Conservation (phyloP, 2,113 vertebrate species). For the Psittacula cyanocephala region DNA sequence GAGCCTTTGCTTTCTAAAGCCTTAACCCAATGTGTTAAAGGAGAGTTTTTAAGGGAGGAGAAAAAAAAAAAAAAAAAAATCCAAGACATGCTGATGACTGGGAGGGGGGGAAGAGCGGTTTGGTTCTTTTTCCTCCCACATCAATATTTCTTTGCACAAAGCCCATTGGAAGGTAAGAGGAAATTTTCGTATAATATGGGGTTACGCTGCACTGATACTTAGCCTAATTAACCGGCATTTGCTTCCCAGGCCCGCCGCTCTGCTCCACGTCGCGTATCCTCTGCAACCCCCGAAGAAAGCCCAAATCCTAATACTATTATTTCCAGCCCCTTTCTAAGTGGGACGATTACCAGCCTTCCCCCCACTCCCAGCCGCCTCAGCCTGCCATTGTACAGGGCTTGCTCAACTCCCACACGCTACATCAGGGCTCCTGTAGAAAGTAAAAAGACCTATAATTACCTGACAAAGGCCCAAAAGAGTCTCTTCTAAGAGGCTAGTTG, state of each 20-base stretch:
- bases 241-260: not conserved
- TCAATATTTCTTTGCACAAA: constrained; percentile 52
- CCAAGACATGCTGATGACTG: not conserved
- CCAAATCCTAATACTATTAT: constrained; percentile 46
- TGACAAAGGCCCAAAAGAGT: constrained; percentile 78
- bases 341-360: constrained; percentile 64
- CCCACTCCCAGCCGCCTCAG: constrained; percentile 47
- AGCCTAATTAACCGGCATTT: constrained; percentile 2
- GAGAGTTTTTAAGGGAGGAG: constrained; percentile 38
- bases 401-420: constrained; percentile 80
- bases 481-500: constrained; percentile 73
- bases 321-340: constrained; percentile 60
- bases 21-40: constrained; percentile 47
- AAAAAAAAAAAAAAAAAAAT: not conserved
- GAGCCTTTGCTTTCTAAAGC: constrained; percentile 56
- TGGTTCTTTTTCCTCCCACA: constrained; percentile 31
- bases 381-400: constrained; percentile 73
- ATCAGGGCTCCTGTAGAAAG: constrained; percentile 72
- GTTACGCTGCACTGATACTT: constrained; percentile 30
- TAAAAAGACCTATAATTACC: constrained; percentile 83
- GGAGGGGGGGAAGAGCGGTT: not conserved
- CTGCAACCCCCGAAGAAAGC: constrained; percentile 17
- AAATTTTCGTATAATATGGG: not conserved
- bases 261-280: not conserved
- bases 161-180: constrained; percentile 50